These are phyloP conservation scores for Erannis defoliaria DNA, from an alignment of 2,888 invertebrate genomes.

Conservation along the genomic window DNA sequence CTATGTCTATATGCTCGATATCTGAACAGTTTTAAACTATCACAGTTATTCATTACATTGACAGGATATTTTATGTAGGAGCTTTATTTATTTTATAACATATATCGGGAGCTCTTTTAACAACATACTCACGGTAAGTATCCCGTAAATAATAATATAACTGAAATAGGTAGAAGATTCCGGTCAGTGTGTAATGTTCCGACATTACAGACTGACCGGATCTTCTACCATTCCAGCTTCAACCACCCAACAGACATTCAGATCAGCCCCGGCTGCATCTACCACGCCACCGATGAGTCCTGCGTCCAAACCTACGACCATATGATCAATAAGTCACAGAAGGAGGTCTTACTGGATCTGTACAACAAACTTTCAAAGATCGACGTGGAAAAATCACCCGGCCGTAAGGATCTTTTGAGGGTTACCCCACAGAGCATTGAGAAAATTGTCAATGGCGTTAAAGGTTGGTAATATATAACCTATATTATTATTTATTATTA, in stretches of 20 bases:
- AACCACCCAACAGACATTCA: constrained; percentile 71
- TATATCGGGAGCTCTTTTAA: too few species aligned
- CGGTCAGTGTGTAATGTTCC: too few species aligned
- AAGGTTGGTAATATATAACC: constrained; percentile 60
- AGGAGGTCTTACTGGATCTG: constrained; percentile 82
- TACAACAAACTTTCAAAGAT: constrained; percentile 80
- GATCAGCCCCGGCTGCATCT: constrained; percentile 75
- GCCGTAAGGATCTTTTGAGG: constrained; percentile 72
- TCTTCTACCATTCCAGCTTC: constrained; percentile 50
- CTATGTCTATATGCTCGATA: too few species aligned
- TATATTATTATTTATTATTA: too few species aligned
- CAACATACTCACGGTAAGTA: too few species aligned
- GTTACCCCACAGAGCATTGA: constrained; percentile 82
- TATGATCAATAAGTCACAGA: constrained; percentile 82
- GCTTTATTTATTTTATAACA: too few species aligned
- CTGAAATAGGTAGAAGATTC: too few species aligned
- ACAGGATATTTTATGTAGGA: too few species aligned
- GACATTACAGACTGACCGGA: too few species aligned
- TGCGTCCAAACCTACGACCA: constrained; percentile 77
- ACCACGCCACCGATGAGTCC: constrained; percentile 70
- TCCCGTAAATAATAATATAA: too few species aligned
- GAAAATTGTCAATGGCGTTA: constrained; percentile 74
- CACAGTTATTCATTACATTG: too few species aligned
- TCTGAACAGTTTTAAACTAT: too few species aligned
- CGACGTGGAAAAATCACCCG: constrained; percentile 76